Base-by-base conservation (phyloP, 2,888 invertebrate species). In the Microctonus brassicae region DNA sequence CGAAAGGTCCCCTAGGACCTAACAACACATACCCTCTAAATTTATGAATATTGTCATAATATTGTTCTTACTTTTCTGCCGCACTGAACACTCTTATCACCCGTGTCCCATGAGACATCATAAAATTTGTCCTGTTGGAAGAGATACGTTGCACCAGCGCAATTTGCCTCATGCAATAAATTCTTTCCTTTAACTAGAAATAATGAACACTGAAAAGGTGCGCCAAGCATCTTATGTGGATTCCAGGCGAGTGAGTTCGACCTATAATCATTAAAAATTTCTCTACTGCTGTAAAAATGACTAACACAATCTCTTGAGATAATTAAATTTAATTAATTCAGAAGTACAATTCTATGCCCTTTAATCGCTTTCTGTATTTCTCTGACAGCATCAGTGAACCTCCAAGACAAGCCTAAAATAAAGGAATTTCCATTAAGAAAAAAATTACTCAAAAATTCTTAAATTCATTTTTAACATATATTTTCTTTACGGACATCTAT, bases 61-160 rank as follows among this genome's bases (percentile, higher is more conserved):
- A 13, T 29, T 58, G 17, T 34, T 62, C 42, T 65, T 76, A 91
- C 94, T 90, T 97, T 97, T 33, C 97, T 90, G 0, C 97, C 97
- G 85, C 97, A 98, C 85, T 97, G 97, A 17, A 94, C 91, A 89
- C 96, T 95, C 88, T 97, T 97, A 81, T 95, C 95, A 0, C 95
- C 95, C 0, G 93, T 93, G 79, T 95, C 95, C 85, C 93, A 95
- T 2, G 90, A 89, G 0, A 93, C 91, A 82, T 95, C 94, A 80
- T 95, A 95, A 88, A 93, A 94, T 87, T 95, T 95, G 82, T 95
- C 95, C 82, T 93, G 93, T 81, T 95, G 95, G 83, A 95, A 95
- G 34, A 95, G 90, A 83, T 95, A 95, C 69, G 91, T 90, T 0
- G 94, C 95, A 0, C 92, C 90, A 0, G 93, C 91, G 20, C 92